Evolutionary conservation across 2,888 invertebrate genomes (phyloP), one percentile per base, ranked within the genome.

Genomic region (Spodoptera picta): DNA sequence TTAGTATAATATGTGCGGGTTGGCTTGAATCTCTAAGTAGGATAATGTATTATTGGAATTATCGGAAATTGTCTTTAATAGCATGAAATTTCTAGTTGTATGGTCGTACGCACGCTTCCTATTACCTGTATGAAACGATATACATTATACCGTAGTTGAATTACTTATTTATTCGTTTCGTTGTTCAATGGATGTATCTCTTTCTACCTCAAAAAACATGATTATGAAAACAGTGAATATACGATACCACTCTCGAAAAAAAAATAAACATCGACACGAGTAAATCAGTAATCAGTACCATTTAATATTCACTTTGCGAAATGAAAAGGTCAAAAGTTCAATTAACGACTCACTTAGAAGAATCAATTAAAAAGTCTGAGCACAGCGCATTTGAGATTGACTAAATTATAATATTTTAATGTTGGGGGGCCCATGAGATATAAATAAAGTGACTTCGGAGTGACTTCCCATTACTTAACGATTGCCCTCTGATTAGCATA

Each of bases 331-430:
- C 55, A 60, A 51, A 72, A 66, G 47, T 60, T 48, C 51, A 69
- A 69, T 69, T 71, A 74, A 49, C 58, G 65, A 62, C 48, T 50
- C 56, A 45, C 64, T 56, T 57, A 60, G 64, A 74, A 73, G 74
- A 80, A 79, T 80, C 72, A 77, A 83, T 81, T 81, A 79, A 69
- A 60, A 71, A 73, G 61, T 74, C 66, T 71, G 52, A 80, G 81
- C 83, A 79, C 56, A 81, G 84, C 84, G 81, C 84, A 87, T 85
- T 83, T 82, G 73, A 81, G 81, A 84, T 86, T 84, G 81, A 84
- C 86, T 84, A 85, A 84, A 86, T 87, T 88, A 84, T 80, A 88
- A 87, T 86, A 87, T 89, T 87, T 84, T 82, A 88, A 36, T 36
- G 36, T 36, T 82, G 83, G 81, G 74, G 75, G 70, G 66, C 60